A percentile compares a stretch with the other conserved stretches of the same genome.
phyloP scores from a whole-genome alignment of 30 jellyfish, hydroid and myxozoan species.

The Aurelia aurita region DNA sequence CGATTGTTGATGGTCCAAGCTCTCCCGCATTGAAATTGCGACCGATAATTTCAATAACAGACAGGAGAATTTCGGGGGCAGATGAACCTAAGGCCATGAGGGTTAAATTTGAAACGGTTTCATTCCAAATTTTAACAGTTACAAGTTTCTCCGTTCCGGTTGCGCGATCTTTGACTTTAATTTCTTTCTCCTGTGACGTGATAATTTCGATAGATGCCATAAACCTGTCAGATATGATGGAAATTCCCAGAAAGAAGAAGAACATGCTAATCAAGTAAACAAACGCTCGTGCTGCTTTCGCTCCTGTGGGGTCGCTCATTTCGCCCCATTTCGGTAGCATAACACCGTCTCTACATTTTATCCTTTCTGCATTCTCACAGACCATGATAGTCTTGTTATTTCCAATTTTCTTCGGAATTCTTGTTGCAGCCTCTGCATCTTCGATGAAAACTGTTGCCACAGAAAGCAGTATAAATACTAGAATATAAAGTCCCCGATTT shows the following conservation, averaged over 20 bases:
- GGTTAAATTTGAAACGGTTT: constrained; percentile 96
- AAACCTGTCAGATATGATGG: constrained; percentile 98
- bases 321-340: constrained; percentile 92
- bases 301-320: constrained; percentile 70
- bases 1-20: constrained; percentile 98
- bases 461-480: constrained; percentile 21
- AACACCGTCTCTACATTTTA: constrained; percentile 85
- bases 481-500: constrained; percentile 11
- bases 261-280: constrained; percentile 90
- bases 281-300: constrained; percentile 93
- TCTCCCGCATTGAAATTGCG: constrained; percentile 96
- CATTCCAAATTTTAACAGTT: constrained; percentile 98
- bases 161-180: constrained; percentile 89
- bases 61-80: constrained; percentile 98
- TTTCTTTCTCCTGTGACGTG: constrained; percentile 98
- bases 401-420: constrained; percentile 38
- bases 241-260: constrained; percentile 96
- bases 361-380: constrained; percentile 81
- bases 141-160: constrained; percentile 90
- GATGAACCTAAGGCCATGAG: constrained; percentile 99
- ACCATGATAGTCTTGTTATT: constrained; percentile 47
- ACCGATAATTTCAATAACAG: constrained; percentile 95
- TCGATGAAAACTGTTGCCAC: constrained; percentile 13
- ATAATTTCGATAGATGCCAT: constrained; percentile 98
- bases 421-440: constrained; percentile 45